A percentile compares a stretch with the other conserved stretches of the same genome.
Evolutionary conservation across 2,113 vertebrate genomes (phyloP).

Genomic region (Salvator merianae): DNA sequence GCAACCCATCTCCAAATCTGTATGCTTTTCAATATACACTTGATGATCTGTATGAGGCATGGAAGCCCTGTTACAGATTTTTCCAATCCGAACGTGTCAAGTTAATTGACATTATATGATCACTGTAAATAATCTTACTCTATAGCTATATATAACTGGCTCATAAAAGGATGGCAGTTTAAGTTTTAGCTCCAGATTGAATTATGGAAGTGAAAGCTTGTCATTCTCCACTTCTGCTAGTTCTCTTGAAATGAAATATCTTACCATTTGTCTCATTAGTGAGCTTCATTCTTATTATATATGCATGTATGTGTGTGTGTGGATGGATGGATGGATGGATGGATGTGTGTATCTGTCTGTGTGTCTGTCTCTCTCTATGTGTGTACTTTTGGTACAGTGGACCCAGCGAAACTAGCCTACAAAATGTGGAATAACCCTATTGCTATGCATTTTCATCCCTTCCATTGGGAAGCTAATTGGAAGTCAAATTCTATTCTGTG

Average conservation of each 20-base stretch:
- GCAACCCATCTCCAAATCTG: no score
- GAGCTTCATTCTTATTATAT: no score
- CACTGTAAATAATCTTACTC: background rate
- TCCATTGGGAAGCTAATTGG: constrained; percentile 25
- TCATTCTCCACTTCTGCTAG: background rate
- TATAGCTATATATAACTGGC: background rate
- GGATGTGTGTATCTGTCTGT: no score
- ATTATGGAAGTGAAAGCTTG: background rate
- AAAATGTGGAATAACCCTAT: background rate
- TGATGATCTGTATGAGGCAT: no score
- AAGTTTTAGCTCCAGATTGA: background rate
- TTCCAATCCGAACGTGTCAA: background rate
- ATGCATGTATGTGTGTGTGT: no score
- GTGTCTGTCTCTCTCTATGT: no score
- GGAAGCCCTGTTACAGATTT: background rate
- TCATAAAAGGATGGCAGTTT: background rate
- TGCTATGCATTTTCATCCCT: background rate
- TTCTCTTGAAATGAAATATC: background rate
- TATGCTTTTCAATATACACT: no score
- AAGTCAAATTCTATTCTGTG: constrained; percentile 14
- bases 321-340: no score
- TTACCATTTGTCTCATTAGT: no score
- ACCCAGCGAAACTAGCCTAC: background rate
- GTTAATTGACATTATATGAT: constrained; percentile 6
- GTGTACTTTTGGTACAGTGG: no score